Base-by-base conservation (phyloP, 2,888 invertebrate genomes). In the Ceraclea dissimilis region DNA sequence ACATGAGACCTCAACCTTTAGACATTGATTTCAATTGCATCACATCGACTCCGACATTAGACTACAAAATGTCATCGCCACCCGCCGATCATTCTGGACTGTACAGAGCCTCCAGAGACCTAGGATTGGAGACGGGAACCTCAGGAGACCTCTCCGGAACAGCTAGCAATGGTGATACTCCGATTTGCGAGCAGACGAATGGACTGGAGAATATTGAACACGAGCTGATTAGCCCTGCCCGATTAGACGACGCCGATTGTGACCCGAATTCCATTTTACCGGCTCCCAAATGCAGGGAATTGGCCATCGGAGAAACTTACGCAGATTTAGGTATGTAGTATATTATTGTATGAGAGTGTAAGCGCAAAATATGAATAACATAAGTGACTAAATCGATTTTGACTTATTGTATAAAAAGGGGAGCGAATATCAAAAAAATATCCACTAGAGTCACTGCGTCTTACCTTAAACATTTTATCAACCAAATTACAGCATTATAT, bases 281-380 rank as follows among this genome's bases (percentile, higher is more conserved):
- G 11, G 76, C 78, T 53, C 78, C 78, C 4, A 77, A 77, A 63
- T 75, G 68, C 58, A 66, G 78, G 50, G 78, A 78, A 65, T 64
- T 77, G n/a, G 78, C 78, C 2, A 78, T 78, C 54, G 78, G 78
- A 46, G 78, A 78, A 64, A 78, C 77, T 65, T 78, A 77, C 65
- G 76, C 77, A 2, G 78, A 78, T 69, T 76, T 78, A 56, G 78
- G 78, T 77, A 64, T 71, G 71, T 57, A 22, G 1, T n/a, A 17
- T 46, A 53, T 53, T 11, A 39, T 54, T 33, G 2, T 34, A 31
- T 51, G 10, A 17, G n/a, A n/a, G n/a, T n/a, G n/a, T n/a, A n/a
- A n/a, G n/a, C n/a, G n/a, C n/a, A n/a, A n/a, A n/a, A n/a, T n/a
- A n/a, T n/a, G n/a, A n/a, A n/a, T n/a, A n/a, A n/a, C n/a, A n/a